Evolutionary conservation across 2,113 vertebrate genomes (phyloP), one percentile per base, ranked within the genome.

Genomic region (Euleptes europaea): DNA sequence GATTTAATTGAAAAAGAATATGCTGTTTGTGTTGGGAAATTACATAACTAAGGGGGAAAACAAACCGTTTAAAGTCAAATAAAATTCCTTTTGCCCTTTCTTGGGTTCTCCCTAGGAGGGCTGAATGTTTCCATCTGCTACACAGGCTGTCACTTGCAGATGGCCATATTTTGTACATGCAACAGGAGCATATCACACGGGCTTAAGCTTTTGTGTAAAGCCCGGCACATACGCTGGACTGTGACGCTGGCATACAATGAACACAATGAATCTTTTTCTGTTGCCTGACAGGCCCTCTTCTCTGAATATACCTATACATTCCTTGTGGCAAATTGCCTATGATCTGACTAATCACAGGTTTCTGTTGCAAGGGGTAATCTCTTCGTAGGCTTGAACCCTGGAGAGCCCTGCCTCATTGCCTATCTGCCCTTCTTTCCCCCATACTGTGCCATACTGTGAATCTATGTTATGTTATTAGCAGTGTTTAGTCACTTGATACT

Each of bases 91-190:
- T 82, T 87, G 14, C 35, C 63, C 33, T 82, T 81, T 88, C 85
- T 87, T 66, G 23, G 66, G 8, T 84, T 90, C 84, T 40, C 80
- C 69, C 47, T 72, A 73, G 49, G 49, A 91, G 70, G 26, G 57
- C 51, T 91, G 51, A 82, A 77, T 88, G 75, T 71, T 91, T 88
- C 91, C 85, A 89, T 91, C 91, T 93, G 90, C 85, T 88, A 21
- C 54, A 82, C 81, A 86, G 81, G 84, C 71, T 79, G 33, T 76
- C 84, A 40, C 49, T n/a, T 89, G 80, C 88, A 93, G 92, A 91
- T 91, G 87, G 88, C 74, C 81, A 44, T 76, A 87, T 82, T 77
- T 35, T 73, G 82, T 80, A 15, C 78, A 38, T 63, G 89, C 75
- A 90, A 90, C 80, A 88, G 31, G 21, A 76, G 40, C 82, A 84